Conservation (phyloP, 2,888 invertebrate genomes). For the Clivina fossor region DNA sequence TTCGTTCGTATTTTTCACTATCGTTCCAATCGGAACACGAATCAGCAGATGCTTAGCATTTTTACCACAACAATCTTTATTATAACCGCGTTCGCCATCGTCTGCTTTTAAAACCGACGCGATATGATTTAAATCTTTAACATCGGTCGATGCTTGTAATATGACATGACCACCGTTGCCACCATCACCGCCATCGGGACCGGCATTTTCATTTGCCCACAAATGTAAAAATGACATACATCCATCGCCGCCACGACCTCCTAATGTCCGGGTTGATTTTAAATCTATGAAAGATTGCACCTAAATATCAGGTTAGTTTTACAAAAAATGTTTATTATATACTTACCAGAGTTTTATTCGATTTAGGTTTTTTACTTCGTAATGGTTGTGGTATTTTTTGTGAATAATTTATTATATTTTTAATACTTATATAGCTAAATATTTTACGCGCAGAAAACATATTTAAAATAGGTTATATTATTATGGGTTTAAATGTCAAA, state of each 20-base stretch:
- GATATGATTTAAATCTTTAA: constrained; percentile 72
- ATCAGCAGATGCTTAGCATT: constrained; percentile 71
- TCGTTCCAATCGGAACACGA: constrained; percentile 81
- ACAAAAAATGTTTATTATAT: constrained; percentile 8
- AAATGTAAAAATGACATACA: constrained; percentile 81
- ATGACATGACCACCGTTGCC: constrained; percentile 95
- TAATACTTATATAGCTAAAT: too few relatives aligned
- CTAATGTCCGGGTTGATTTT: constrained; percentile 65
- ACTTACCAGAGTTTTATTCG: constrained; percentile 51
- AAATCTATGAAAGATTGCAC: constrained; percentile 72
- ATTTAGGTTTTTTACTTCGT: constrained; percentile 55
- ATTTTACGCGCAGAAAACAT: too few relatives aligned
- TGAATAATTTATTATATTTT: constrained; percentile 35
- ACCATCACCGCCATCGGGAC: constrained; percentile 96
- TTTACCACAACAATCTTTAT: constrained; percentile 80
- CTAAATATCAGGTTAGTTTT: constrained; percentile 45
- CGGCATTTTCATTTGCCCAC: constrained; percentile 84
- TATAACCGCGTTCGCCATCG: constrained; percentile 71
- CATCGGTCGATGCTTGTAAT: constrained; percentile 69
- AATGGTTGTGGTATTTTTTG: constrained; percentile 50
- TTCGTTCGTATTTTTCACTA: constrained; percentile 62
- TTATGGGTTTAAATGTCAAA: too few relatives aligned
- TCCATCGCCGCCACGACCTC: constrained; percentile 93
- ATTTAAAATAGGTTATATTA: too few relatives aligned
- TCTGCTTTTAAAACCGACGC: constrained; percentile 62